Conservation (phyloP, 2,797 vertebrate genomes). For the Anguilla marmorata region DNA sequence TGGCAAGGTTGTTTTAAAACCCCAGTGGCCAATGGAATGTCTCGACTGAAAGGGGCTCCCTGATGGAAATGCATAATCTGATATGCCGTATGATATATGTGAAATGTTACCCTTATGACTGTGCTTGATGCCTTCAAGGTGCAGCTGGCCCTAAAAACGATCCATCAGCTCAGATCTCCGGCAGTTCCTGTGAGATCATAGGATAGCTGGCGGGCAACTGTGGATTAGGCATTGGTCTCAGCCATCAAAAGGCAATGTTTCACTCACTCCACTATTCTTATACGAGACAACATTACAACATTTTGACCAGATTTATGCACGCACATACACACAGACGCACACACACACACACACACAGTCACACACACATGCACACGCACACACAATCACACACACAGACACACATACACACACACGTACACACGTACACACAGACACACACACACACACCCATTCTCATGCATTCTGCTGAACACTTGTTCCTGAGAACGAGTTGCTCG, state of each 20-base stretch:
- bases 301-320: not conserved
- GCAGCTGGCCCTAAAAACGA: constrained; percentile 10
- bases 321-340: not conserved
- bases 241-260: constrained; percentile 12
- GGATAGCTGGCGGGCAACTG: not conserved
- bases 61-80: not conserved
- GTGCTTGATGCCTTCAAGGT: not conserved
- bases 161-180: not conserved
- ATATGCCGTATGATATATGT: not conserved
- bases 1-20: not conserved
- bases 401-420: not conserved
- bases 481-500: not conserved
- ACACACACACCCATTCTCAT: not conserved
- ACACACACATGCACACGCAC: not conserved
- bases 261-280: not conserved
- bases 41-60: not conserved
- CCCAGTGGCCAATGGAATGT: not conserved
- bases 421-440: constrained; percentile 6
- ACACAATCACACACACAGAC: too few relatives aligned
- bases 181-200: not conserved
- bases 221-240: not conserved
- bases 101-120: not conserved
- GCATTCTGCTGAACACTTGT: constrained; percentile 12
- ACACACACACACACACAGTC: too few relatives aligned
- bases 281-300: not conserved